Evolutionary conservation across 2,113 vertebrate genomes (phyloP).

Genomic region (Syrrhaptes paradoxus): DNA sequence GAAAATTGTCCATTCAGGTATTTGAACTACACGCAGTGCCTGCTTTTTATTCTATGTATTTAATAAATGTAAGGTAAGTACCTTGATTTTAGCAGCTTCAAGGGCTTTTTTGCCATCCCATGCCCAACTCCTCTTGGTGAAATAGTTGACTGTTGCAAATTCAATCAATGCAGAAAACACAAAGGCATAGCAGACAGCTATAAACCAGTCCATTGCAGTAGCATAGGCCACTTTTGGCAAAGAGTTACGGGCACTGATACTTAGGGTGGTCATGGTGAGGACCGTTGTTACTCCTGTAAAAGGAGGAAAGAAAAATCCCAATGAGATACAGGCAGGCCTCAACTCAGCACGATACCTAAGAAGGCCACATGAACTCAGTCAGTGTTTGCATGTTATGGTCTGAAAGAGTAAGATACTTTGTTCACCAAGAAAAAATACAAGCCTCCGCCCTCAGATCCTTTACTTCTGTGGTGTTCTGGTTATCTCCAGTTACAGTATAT

Average conservation of each 20-base stretch:
- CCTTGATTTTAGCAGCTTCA: conserved; percentile 95
- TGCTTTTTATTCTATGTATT: neutral
- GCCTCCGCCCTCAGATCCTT: neutral
- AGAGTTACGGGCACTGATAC: conserved; percentile 96
- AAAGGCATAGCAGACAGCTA: conserved; percentile 96
- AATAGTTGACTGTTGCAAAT: conserved; percentile 98
- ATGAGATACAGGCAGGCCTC: neutral
- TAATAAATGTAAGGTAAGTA: conserved; percentile 14
- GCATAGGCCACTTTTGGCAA: conserved; percentile 97
- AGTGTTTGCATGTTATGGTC: rapidly evolving
- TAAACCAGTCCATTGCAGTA: conserved; percentile 99
- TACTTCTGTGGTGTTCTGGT: neutral
- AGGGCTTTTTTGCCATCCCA: conserved; percentile 98
- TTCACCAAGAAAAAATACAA: neutral
- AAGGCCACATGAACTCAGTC: neutral
- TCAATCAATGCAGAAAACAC: conserved; percentile 98
- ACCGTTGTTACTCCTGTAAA: conserved; percentile 93
- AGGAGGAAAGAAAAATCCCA: neutral
- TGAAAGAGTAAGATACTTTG: neutral
- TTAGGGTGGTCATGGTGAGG: conserved; percentile 97
- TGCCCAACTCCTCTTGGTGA: conserved; percentile 98
- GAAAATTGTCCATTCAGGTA: neutral
- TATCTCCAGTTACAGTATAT: neutral
- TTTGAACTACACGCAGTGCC: neutral
- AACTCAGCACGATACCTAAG: neutral